These are phyloP conservation scores for Stenodera caucasica DNA, from an alignment of 2,888 invertebrate genomes.

Conservation along the genomic window DNA sequence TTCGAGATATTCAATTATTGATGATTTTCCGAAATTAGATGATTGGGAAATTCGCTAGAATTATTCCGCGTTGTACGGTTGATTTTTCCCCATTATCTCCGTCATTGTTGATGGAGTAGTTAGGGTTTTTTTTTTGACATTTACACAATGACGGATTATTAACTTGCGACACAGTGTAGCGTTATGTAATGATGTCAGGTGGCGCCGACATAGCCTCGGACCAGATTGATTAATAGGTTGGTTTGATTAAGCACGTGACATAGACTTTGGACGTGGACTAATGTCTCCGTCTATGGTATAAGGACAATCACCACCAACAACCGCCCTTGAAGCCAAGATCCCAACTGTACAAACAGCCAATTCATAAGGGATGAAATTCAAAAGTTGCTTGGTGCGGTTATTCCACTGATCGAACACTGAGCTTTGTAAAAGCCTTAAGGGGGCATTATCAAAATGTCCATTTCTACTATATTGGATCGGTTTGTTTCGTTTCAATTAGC, in stretches of 20 bases:
- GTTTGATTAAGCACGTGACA: slow-evolving; percentile 52
- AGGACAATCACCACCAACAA: slow-evolving; percentile 3
- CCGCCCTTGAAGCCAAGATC: slow-evolving; percentile 7
- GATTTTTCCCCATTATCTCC: background rate
- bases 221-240: slow-evolving; percentile 48
- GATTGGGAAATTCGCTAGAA: background rate
- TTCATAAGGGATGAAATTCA: slow-evolving; percentile 34
- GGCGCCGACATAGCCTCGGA: slow-evolving; percentile 31
- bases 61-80: background rate
- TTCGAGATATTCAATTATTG: no score
- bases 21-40: background rate
- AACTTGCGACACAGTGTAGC: slow-evolving; percentile 33
- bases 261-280: slow-evolving; percentile 47
- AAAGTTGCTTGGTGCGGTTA: slow-evolving; percentile 34
- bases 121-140: slow-evolving; percentile 16
- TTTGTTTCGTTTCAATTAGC: slow-evolving; percentile 11
- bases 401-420: slow-evolving; percentile 7
- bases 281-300: slow-evolving; percentile 41
- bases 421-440: slow-evolving; percentile 4
- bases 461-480: background rate
- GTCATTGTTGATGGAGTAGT: slow-evolving; percentile 1
- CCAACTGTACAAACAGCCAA: no score
- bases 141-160: slow-evolving; percentile 33
- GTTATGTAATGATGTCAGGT: slow-evolving; percentile 38
- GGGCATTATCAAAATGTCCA: slow-evolving; percentile 3